Conservation (phyloP, 2,888 invertebrate genomes). For the Idaea biselata region DNA sequence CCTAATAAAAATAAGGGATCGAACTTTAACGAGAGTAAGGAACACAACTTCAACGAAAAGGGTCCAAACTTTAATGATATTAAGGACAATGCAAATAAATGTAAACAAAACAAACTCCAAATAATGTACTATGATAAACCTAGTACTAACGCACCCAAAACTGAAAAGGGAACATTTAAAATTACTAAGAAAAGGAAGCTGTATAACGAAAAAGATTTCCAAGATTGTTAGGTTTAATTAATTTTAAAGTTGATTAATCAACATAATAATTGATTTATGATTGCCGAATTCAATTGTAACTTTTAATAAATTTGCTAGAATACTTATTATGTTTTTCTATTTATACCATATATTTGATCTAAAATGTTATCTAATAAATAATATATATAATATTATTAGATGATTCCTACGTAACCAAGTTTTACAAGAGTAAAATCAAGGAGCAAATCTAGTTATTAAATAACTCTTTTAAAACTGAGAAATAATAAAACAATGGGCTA, state of each 20-base stretch:
- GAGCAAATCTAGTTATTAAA: too few species aligned
- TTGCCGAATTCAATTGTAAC: too few species aligned
- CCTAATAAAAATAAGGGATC: not conserved
- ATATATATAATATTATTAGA: too few species aligned
- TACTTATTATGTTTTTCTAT: too few species aligned
- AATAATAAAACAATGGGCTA: not conserved
- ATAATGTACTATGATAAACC: constrained; percentile 55
- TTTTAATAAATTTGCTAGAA: too few species aligned
- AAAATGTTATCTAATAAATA: too few species aligned
- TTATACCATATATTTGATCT: too few species aligned
- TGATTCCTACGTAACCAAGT: too few species aligned
- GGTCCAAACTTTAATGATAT: not conserved
- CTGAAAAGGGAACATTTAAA: constrained; percentile 63
- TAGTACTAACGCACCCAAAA: constrained; percentile 22
- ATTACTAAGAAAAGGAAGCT: constrained; percentile 71
- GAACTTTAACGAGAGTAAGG: not conserved
- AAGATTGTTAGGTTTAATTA: constrained; percentile 49
- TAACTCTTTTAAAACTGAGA: too few species aligned
- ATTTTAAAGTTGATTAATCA: constrained; percentile 11
- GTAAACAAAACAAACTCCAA: constrained; percentile 47
- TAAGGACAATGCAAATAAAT: constrained; percentile 7
- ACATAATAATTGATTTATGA: too few species aligned
- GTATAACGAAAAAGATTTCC: constrained; percentile 65
- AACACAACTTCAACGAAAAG: too few species aligned
- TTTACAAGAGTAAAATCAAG: too few species aligned